phyloP scores from a whole-genome alignment of 2,797 vertebrate species.

The Zenarchopterus dispar region DNA sequence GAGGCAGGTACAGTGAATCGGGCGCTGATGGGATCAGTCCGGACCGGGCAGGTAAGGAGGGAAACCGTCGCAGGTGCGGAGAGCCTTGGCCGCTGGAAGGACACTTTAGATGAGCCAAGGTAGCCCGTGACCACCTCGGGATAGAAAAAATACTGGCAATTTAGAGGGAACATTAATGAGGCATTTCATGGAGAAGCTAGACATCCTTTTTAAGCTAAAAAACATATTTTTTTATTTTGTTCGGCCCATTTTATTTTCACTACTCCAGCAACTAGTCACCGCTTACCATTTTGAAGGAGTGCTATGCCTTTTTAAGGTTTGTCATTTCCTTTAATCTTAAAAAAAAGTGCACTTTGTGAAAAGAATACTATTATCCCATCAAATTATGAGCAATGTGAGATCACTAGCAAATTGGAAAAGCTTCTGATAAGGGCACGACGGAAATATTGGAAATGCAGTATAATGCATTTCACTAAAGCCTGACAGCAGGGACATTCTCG shows the following conservation, averaged over 20 bases:
- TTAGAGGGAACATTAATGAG: slow-evolving; percentile 18
- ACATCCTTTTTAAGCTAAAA: slow-evolving; percentile 2
- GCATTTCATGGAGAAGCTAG: slow-evolving; percentile 20
- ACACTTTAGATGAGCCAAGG: slow-evolving; percentile 55
- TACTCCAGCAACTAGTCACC: not conserved
- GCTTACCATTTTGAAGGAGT: no score
- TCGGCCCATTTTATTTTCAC: not conserved
- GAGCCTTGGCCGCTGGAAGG: slow-evolving; percentile 28
- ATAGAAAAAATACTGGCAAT: slow-evolving; percentile 13
- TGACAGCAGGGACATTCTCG: no score
- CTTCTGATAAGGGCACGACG: no score
- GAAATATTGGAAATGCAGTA: no score
- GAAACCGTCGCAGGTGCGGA: slow-evolving; percentile 19
- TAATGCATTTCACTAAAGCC: no score
- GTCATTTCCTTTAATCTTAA: no score
- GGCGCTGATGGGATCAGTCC: slow-evolving; percentile 84
- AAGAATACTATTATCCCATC: no score
- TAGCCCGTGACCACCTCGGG: slow-evolving; percentile 44
- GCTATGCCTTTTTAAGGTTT: no score
- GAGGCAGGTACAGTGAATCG: slow-evolving; percentile 81
- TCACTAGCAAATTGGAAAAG: no score
- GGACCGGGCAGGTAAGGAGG: slow-evolving; percentile 61
- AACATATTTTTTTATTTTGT: not conserved
- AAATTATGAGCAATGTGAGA: no score
- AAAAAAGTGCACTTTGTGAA: no score